Conservation (phyloP, 2,888 invertebrate species). For the Ethmia dodecea region DNA sequence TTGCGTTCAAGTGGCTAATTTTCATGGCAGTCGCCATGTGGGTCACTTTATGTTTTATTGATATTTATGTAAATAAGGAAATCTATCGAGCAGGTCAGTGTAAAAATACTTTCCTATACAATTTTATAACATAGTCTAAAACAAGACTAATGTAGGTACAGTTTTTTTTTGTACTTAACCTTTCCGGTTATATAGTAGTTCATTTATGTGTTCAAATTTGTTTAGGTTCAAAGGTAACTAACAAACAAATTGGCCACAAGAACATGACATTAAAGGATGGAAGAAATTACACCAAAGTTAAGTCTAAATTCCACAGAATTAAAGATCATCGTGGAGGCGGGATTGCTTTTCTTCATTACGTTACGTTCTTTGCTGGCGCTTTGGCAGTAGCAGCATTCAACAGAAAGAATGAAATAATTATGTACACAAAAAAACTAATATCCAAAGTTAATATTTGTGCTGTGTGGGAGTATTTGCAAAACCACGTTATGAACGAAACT, state of each 20-base stretch:
- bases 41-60: slow-evolving; percentile 42
- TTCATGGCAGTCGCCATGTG: slow-evolving; percentile 50
- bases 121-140: too few species aligned
- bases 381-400: slow-evolving; percentile 39
- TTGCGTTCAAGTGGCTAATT: slow-evolving; percentile 62
- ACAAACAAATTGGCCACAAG: not conserved
- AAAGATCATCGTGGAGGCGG: not conserved
- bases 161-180: too few species aligned
- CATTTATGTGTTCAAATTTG: too few species aligned
- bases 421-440: too few species aligned
- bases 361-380: slow-evolving; percentile 47
- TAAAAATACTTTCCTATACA: not conserved
- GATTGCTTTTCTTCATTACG: slow-evolving; percentile 34
- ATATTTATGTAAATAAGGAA: slow-evolving; percentile 26
- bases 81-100: not conserved
- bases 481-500: too few species aligned
- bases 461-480: too few species aligned
- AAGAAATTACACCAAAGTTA: not conserved
- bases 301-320: not conserved
- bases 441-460: too few species aligned
- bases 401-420: slow-evolving; percentile 39
- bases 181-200: too few species aligned
- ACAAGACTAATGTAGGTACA: too few species aligned
- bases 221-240: not conserved
- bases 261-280: not conserved